A percentile compares a stretch with the other conserved stretches of the same genome.
Conservation (phyloP, 1,140 invertebrate genomes). For the Agrilus planipennis region DNA sequence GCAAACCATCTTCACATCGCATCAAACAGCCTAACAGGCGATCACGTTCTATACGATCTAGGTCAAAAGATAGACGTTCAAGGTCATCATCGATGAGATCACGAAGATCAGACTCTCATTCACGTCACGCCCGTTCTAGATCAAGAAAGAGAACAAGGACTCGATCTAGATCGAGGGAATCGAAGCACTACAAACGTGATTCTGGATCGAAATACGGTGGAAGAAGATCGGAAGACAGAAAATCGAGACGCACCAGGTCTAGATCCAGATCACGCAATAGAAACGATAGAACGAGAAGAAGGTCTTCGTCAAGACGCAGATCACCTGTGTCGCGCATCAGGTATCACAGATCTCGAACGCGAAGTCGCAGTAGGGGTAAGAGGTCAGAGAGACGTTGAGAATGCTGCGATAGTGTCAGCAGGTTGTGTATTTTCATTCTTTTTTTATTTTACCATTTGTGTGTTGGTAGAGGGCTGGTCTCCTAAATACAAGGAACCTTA, state of each 20-base stretch:
- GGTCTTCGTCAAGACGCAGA: conserved; percentile 9
- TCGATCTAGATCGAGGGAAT: background rate
- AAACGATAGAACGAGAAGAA: conserved; percentile 10
- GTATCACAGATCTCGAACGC: conserved; percentile 18
- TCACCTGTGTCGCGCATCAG: conserved; percentile 8
- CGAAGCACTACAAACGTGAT: background rate
- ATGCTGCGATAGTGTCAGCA: conserved; percentile 1
- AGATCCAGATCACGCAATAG: conserved; percentile 9
- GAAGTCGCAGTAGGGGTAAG: conserved; percentile 27
- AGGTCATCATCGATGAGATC: conserved; percentile 11
- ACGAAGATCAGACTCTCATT: background rate
- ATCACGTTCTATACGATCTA: conserved; percentile 6
- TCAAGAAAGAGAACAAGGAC: conserved; percentile 3
- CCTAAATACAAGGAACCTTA: too few relatives aligned
- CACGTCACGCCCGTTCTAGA: conserved; percentile 3
- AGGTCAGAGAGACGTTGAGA: conserved; percentile 27
- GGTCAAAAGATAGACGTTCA: conserved; percentile 10
- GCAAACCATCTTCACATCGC: too few relatives aligned
- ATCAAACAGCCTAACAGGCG: background rate
- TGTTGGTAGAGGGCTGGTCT: too few relatives aligned
- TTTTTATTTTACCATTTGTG: background rate
- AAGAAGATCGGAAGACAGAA: too few relatives aligned
- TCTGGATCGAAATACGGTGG: conserved; percentile 8
- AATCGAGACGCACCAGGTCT: conserved; percentile 3
- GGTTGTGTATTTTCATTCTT: conserved; percentile 12